A percentile compares a stretch with the other conserved stretches of the same genome.
Conservation (phyloP, 2,797 vertebrate species). For the Meda fulgida region DNA sequence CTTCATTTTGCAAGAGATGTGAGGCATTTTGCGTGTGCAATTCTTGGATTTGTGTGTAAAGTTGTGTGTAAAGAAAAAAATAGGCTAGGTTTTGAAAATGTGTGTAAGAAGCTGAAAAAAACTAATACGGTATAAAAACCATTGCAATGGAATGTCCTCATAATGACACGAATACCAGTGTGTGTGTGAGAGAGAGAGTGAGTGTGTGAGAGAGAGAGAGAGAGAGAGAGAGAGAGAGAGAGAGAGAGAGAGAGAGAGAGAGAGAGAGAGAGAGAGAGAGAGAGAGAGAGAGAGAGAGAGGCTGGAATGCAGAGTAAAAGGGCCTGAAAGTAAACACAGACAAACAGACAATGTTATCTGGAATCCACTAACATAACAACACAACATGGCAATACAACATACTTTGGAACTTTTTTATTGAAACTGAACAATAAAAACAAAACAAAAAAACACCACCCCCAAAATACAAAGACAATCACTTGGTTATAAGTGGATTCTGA, state of each 20-base stretch:
- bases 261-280: too few species aligned
- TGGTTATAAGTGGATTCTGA: slow-evolving; percentile 70
- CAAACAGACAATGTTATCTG: slow-evolving; percentile 29
- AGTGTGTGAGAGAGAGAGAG: neutral
- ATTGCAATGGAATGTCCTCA: neutral
- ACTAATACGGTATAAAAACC: neutral
- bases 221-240: neutral
- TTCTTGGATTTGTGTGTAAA: too few species aligned
- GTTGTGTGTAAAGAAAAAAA: too few species aligned
- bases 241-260: too few species aligned
- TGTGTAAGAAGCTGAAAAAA: too few species aligned
- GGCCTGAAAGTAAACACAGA: slow-evolving; percentile 29
- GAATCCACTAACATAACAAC: slow-evolving; percentile 17
- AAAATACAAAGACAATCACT: slow-evolving; percentile 59
- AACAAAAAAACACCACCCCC: neutral
- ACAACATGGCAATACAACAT: slow-evolving; percentile 15
- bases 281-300: neutral
- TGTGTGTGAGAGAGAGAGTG: too few species aligned
- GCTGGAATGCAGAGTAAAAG: neutral
- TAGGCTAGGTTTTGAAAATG: too few species aligned
- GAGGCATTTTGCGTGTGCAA: too few species aligned
- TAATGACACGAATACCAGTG: too few species aligned
- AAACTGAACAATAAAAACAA: slow-evolving; percentile 73
- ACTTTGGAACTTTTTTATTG: slow-evolving; percentile 76
- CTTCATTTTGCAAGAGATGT: too few species aligned